phyloP scores from a whole-genome alignment of 2,797 vertebrate genomes.

The Chloroceryle amazona region DNA sequence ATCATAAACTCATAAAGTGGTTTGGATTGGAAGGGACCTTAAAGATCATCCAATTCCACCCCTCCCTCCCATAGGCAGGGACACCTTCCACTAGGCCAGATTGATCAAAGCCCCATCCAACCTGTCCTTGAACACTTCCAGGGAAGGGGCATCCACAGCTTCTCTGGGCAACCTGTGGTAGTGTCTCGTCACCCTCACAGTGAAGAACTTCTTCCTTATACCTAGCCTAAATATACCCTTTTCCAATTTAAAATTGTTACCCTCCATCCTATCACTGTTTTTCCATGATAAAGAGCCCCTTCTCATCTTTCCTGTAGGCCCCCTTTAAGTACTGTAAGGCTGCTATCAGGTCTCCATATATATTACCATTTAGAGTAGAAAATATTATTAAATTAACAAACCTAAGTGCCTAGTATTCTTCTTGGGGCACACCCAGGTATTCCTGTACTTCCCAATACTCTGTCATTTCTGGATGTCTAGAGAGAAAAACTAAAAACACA shows the following conservation, averaged over 20 bases:
- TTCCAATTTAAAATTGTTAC: background rate
- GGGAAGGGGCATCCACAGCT: background rate
- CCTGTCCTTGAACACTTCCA: background rate
- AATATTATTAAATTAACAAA: background rate
- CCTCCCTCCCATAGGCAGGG: background rate
- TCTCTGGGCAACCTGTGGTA: background rate
- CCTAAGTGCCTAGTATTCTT: background rate
- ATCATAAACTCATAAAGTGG: background rate
- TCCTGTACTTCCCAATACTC: background rate
- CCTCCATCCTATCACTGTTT: too few species aligned
- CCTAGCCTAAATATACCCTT: background rate
- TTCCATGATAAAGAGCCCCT: background rate
- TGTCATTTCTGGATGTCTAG: background rate
- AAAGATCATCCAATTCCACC: background rate
- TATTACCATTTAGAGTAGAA: background rate
- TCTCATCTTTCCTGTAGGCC: background rate
- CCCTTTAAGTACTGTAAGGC: background rate
- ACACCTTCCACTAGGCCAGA: background rate
- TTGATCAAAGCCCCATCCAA: background rate
- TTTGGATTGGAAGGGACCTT: background rate
- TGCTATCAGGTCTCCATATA: background rate
- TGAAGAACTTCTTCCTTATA: background rate
- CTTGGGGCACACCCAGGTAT: background rate
- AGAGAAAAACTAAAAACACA: background rate
- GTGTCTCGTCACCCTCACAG: background rate